Percentiles rank a stretch among this genome's conserved stretches.
phyloP scores from a whole-genome alignment of 2,113 vertebrate genomes.

The Eurypyga helias region DNA sequence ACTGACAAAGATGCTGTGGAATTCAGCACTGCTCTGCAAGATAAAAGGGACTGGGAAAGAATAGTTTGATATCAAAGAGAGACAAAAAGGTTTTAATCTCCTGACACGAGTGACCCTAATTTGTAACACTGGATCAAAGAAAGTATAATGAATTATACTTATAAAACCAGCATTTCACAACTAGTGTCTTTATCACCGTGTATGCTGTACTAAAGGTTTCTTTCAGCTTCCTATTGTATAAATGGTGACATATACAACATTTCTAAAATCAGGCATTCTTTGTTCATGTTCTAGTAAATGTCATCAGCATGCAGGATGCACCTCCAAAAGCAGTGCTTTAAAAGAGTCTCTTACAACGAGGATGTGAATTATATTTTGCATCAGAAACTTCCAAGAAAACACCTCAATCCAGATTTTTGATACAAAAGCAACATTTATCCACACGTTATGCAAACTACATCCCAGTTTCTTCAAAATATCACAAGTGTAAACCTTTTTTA shows the following conservation, averaged over 20 bases:
- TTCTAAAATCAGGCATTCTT: neutral
- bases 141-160: constrained; percentile 52
- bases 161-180: constrained; percentile 11
- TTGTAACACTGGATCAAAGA: constrained; percentile 54
- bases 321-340: neutral
- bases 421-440: neutral
- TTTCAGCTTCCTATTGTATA: neutral
- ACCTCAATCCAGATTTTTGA: neutral
- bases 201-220: neutral
- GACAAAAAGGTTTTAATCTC: constrained; percentile 63
- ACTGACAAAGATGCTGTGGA: constrained; percentile 40
- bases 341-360: neutral
- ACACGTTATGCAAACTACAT: neutral
- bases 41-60: constrained; percentile 58
- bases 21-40: constrained; percentile 12
- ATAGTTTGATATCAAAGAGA: constrained; percentile 57
- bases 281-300: neutral
- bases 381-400: neutral
- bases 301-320: neutral
- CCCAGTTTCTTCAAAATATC: neutral
- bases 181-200: neutral
- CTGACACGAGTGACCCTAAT: constrained; percentile 48
- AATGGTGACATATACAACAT: neutral
- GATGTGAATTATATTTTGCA: neutral
- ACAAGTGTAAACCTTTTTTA: neutral